Base-by-base conservation (phyloP, 37 sponge, comb jelly and placozoan genomes). In the Halisarca cf. caerulea region DNA sequence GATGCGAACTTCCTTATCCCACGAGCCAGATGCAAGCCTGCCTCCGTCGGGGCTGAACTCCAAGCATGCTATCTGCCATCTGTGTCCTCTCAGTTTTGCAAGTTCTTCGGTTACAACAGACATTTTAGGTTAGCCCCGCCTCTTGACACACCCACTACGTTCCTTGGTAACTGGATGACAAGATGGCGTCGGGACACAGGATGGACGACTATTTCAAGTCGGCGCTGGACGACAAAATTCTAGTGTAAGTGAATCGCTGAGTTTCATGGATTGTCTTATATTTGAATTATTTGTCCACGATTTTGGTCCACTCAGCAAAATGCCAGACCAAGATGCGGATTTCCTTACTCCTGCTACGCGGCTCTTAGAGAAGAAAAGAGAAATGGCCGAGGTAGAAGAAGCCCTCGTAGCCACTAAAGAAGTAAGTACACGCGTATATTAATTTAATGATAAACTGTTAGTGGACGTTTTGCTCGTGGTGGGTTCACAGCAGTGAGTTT, bases 271-370 rank as follows among this genome's bases (percentile, higher is more conserved):
- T n/a, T n/a, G n/a, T n/a, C n/a, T n/a, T n/a, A n/a, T n/a, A n/a
- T n/a, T n/a, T n/a, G n/a, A n/a, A n/a, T n/a, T n/a, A n/a, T n/a
- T n/a, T n/a, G n/a, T n/a, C n/a, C n/a, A n/a, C n/a, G n/a, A n/a
- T n/a, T n/a, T n/a, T n/a, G n/a, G n/a, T n/a, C n/a, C n/a, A 0
- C 59, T 18, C 58, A 95, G 96, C 33, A 98, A 92, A 78, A 94
- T 98, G 97, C 99, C 99, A 25, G 97, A 96, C 69, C 51, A 88
- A 62, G 95, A 96, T 43, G 90, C 99, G 30, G 97, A 98, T 28
- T 93, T 94, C 60, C 90, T 98, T 24, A 94, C 97, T 44, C 96
- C 99, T 59, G 99, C 99, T 30, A 98, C 99, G 2, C 78, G 93
- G 66, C 91, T 98, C 57, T 83, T 98, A 68, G 99, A 98, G 89